phyloP scores from a whole-genome alignment of 2,888 invertebrate species.

The Machimus atricapillus region DNA sequence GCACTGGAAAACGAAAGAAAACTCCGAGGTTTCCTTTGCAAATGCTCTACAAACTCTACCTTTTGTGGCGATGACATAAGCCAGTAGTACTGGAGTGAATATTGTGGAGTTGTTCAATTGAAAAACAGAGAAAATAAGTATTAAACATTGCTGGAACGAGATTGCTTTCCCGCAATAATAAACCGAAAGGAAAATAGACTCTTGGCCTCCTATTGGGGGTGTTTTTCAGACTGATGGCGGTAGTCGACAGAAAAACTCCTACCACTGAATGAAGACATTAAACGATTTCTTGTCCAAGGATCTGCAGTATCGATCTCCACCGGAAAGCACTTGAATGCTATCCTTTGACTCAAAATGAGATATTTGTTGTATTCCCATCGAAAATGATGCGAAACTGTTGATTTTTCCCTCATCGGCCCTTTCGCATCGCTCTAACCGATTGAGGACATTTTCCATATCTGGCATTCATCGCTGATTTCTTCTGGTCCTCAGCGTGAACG shows the following conservation, averaged over 20 bases:
- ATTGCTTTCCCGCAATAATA: not conserved
- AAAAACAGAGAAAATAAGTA: conserved; percentile 1
- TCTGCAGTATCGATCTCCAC: conserved; percentile 32
- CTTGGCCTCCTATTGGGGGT: not conserved
- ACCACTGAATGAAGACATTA: not conserved
- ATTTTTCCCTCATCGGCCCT: not conserved
- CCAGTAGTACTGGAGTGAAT: not conserved
- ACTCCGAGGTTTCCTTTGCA: not conserved
- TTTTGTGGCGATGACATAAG: not conserved
- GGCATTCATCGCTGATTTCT: conserved; percentile 5
- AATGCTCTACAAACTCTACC: not conserved
- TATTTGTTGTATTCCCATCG: conserved; percentile 20
- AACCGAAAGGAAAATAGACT: not conserved
- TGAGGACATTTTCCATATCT: not conserved
- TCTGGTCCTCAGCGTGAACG: conserved; percentile 34
- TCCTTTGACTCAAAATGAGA: conserved; percentile 27
- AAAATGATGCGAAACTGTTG: conserved; percentile 9
- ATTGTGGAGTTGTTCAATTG: not conserved
- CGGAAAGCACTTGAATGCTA: conserved; percentile 31
- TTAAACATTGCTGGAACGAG: not conserved
- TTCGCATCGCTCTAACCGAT: not conserved
- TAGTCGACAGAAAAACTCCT: not conserved
- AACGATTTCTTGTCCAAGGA: conserved; percentile 28
- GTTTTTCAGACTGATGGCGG: not conserved
- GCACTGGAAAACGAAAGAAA: not conserved